A percentile compares a stretch with the other conserved stretches of the same genome.
These are phyloP conservation scores for Castor canadensis DNA, from an alignment of 2,113 vertebrate species.

Conservation along the genomic window DNA sequence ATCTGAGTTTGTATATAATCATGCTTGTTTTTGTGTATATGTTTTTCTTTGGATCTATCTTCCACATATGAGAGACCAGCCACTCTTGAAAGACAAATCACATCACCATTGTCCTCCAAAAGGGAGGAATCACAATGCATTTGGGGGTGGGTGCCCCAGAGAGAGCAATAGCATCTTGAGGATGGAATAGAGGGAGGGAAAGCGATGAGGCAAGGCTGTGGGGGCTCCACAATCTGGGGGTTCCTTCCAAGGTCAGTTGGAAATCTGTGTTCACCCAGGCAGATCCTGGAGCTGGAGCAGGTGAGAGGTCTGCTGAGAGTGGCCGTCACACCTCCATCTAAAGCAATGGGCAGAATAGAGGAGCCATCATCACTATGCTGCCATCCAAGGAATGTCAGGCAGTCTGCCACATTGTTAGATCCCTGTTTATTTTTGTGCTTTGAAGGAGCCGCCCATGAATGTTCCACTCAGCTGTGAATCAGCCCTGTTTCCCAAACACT, in stretches of 20 bases:
- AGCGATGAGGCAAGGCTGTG: background rate
- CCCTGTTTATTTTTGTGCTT: constrained; percentile 39
- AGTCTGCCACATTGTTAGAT: background rate
- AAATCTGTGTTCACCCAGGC: background rate
- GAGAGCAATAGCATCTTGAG: background rate
- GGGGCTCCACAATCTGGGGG: background rate
- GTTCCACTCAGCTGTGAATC: constrained; percentile 36
- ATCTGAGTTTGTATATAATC: no score
- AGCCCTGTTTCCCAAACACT: background rate
- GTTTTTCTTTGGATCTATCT: no score
- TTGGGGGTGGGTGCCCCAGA: background rate
- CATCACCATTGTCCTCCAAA: background rate
- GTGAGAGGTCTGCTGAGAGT: background rate
- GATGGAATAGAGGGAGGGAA: background rate
- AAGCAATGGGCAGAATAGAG: background rate
- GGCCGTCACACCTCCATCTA: background rate
- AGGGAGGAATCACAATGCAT: background rate
- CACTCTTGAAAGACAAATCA: background rate
- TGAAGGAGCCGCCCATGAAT: constrained; percentile 8
- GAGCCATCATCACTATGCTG: background rate
- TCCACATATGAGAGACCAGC: no score
- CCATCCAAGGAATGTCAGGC: background rate
- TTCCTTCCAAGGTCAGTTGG: background rate
- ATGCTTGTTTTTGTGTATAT: no score
- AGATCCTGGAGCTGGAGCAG: background rate